Conservation (phyloP, 2,797 vertebrate species). For the Gobionotothen gibberifrons region DNA sequence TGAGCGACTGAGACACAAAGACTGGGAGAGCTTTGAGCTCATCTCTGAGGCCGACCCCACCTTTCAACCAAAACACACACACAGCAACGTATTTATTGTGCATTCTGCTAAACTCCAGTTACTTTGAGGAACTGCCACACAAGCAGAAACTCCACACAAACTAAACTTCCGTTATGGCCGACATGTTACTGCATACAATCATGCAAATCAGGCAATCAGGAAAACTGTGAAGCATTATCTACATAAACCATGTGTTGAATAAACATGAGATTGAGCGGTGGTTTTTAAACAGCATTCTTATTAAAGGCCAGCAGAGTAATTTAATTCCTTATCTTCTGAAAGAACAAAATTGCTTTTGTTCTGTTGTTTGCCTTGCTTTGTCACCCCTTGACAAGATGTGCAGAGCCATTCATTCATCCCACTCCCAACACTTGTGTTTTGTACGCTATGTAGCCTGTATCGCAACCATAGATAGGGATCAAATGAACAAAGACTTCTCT, state of each 20-base stretch:
- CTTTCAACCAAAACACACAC: constrained; percentile 32
- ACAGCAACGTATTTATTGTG: constrained; percentile 36
- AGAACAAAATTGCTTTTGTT: constrained; percentile 62
- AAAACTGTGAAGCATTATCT: constrained; percentile 37
- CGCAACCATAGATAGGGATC: constrained; percentile 28
- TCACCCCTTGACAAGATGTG: constrained; percentile 31
- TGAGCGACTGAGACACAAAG: constrained; percentile 66
- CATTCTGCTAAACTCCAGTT: constrained; percentile 7
- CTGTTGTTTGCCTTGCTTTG: constrained; percentile 28
- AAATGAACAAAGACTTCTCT: constrained; percentile 25
- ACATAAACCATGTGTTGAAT: constrained; percentile 36
- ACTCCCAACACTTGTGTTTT: constrained; percentile 13
- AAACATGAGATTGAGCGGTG: constrained; percentile 32
- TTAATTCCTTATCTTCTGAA: constrained; percentile 44
- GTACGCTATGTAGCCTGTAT: constrained; percentile 13
- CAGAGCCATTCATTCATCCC: constrained; percentile 29
- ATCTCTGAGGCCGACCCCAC: constrained; percentile 38
- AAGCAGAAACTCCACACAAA: constrained; percentile 23
- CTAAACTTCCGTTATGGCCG: neutral
- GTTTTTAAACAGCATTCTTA: constrained; percentile 27
- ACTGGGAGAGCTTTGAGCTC: constrained; percentile 51
- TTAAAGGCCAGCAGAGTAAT: constrained; percentile 37
- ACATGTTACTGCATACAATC: constrained; percentile 14
- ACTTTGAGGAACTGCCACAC: constrained; percentile 30
- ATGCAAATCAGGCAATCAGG: constrained; percentile 29